Evolutionary conservation across 1,140 invertebrate species (phyloP), one percentile per base, ranked within the genome.

Genomic region (Episyrphus balteatus): DNA sequence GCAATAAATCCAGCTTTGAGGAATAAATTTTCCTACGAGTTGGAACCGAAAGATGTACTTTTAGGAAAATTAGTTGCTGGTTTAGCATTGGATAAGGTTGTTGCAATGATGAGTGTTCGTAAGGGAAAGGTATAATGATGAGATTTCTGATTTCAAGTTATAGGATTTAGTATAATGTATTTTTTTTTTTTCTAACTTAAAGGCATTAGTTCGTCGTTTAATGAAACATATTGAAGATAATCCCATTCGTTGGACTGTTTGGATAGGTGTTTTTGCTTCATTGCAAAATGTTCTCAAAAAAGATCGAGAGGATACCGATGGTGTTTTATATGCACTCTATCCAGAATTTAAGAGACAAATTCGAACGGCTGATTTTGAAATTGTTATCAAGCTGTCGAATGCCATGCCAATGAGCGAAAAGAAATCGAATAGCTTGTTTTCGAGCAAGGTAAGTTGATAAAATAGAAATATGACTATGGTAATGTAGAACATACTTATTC

Each of bases 31-130:
- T 58, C 60, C 42, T 66, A 66, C 50, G 61, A 66, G 45, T 51
- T 66, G 6, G 63, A 66, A 53, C 46, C 56, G 14, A 54, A 53
- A 12, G 50, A 55, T 14, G 79, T 78, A 41, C 62, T 78, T 14
- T 59, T 81, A 5, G 73, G 73, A 44, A 81, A 77, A 54, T 74
- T 83, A 46, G 74, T 79, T 41, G 66, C 75, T 0, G 78, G 78
- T 5, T 64, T 84, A 26, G 66, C 82, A 32, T 74, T 78, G 51
- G 78, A 82, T 9, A 75, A 83, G 57, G 70, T 85, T 51, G 61
- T 74, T 9, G 75, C 76, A 55, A 78, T 83, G 71, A 65, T 86
- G 51, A 78, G 75, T 54, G 80, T 85, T 43, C 73, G 83, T 49
- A 86, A 86, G 58, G 84, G 83, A 59, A 81, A 82, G 72, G 82